phyloP scores from a whole-genome alignment of 2,113 vertebrate species.

The Pituophis catenifer region DNA sequence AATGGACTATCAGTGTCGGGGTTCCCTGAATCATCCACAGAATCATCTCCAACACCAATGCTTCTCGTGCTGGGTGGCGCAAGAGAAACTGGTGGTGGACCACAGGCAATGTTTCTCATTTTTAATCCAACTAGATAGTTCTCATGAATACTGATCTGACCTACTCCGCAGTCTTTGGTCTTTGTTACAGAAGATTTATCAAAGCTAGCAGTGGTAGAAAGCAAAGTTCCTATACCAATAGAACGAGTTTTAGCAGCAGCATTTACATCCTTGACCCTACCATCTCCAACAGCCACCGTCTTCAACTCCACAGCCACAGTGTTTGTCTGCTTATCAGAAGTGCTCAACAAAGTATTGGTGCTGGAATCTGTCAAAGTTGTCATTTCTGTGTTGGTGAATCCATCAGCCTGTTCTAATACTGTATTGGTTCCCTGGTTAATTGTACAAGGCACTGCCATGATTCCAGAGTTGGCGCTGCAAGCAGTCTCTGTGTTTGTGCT shows the following conservation, averaged over 20 bases:
- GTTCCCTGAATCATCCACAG: conserved; percentile 56
- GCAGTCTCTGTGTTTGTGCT: conserved; percentile 71
- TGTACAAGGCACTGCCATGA: conserved; percentile 76
- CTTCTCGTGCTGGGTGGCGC: conserved; percentile 73
- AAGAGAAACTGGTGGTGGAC: conserved; percentile 71
- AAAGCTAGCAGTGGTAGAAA: conserved; percentile 60
- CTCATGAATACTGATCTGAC: conserved; percentile 80
- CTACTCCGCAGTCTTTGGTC: conserved; percentile 89
- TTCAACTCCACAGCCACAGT: conserved; percentile 72
- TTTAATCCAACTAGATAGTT: conserved; percentile 93
- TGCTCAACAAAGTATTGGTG: conserved; percentile 73
- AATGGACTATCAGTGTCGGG: conserved; percentile 31
- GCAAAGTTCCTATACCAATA: conserved; percentile 82
- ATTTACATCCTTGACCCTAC: conserved; percentile 83
- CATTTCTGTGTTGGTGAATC: conserved; percentile 75
- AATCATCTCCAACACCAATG: conserved; percentile 84
- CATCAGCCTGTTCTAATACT: conserved; percentile 58
- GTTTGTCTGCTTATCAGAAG: conserved; percentile 81
- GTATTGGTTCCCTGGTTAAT: conserved; percentile 77
- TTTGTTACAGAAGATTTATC: conserved; percentile 70
- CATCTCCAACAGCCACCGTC: conserved; percentile 85
- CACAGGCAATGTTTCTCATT: conserved; percentile 90
- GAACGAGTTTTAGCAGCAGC: conserved; percentile 76
- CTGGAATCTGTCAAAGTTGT: conserved; percentile 67
- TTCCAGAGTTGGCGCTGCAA: conserved; percentile 65